These are phyloP conservation scores for Miltochrista miniata DNA, from an alignment of 2,888 invertebrate genomes.

Conservation along the genomic window DNA sequence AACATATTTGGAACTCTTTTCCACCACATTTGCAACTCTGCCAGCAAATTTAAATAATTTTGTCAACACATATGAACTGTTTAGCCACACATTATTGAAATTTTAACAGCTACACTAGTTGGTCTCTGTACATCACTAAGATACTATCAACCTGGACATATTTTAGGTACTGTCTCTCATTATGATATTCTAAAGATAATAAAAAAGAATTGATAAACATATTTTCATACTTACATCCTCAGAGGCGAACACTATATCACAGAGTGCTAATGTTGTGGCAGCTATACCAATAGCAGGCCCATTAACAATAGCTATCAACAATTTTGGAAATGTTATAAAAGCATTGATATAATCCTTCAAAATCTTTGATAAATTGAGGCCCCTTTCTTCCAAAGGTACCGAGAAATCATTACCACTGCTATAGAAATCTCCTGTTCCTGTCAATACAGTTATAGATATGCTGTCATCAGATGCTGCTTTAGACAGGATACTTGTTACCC, in stretches of 20 bases:
- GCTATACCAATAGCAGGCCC: slow-evolving; percentile 97
- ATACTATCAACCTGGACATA: too few relatives aligned
- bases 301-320: slow-evolving; percentile 94
- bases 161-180: too few relatives aligned
- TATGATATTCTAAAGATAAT: too few relatives aligned
- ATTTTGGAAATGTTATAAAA: slow-evolving; percentile 94
- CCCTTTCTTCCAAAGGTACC: slow-evolving; percentile 19
- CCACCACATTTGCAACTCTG: too few relatives aligned
- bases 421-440: slow-evolving; percentile 91
- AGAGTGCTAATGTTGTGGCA: slow-evolving; percentile 92
- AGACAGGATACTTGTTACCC: slow-evolving; percentile 85
- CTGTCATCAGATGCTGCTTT: slow-evolving; percentile 87
- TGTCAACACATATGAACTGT: too few relatives aligned
- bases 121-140: too few relatives aligned
- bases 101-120: too few relatives aligned
- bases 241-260: slow-evolving; percentile 95
- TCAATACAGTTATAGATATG: slow-evolving; percentile 88
- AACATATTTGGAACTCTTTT: too few relatives aligned
- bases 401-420: slow-evolving; percentile 92
- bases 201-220: background rate
- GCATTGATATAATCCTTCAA: slow-evolving; percentile 87
- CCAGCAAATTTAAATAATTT: too few relatives aligned
- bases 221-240: slow-evolving; percentile 85
- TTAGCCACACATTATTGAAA: too few relatives aligned
- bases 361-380: slow-evolving; percentile 42